These are phyloP conservation scores for Tenthredo amoena DNA, from an alignment of 2,888 invertebrate species.

Conservation along the genomic window DNA sequence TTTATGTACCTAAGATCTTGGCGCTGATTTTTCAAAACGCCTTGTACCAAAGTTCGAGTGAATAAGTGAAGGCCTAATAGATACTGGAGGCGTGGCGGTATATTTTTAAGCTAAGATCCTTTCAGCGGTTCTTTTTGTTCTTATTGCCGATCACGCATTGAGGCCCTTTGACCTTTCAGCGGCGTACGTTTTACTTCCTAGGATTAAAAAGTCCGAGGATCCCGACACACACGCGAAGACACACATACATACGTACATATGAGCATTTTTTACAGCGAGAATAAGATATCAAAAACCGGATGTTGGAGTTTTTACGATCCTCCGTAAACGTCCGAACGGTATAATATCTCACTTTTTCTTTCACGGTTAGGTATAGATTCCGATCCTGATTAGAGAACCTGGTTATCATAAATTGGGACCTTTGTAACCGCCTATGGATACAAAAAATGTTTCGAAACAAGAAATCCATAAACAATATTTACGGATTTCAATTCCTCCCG, in stretches of 20 bases:
- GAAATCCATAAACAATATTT: background rate
- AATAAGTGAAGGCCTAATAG: slow-evolving; percentile 37
- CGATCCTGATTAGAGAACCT: background rate
- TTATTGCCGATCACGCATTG: background rate
- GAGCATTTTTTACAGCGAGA: background rate
- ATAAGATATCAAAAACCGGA: slow-evolving; percentile 4
- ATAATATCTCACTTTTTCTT: slow-evolving; percentile 7
- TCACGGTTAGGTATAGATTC: background rate
- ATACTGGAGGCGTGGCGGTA: slow-evolving; percentile 36
- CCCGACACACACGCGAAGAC: background rate
- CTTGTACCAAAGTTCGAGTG: background rate
- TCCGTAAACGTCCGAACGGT: background rate
- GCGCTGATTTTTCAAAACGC: slow-evolving; percentile 21
- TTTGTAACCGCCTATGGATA: background rate
- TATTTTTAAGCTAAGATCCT: slow-evolving; percentile 13
- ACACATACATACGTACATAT: background rate
- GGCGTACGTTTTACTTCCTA: slow-evolving; percentile 10
- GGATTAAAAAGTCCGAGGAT: background rate
- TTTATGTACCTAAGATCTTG: slow-evolving; percentile 15
- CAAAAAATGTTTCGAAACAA: background rate
- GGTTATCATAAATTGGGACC: background rate
- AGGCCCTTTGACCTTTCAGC: slow-evolving; percentile 41
- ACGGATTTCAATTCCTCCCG: background rate
- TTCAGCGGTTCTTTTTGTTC: slow-evolving; percentile 30
- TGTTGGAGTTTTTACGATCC: background rate